Conservation (phyloP, 2,113 vertebrate genomes). For the Gymnarchus niloticus region DNA sequence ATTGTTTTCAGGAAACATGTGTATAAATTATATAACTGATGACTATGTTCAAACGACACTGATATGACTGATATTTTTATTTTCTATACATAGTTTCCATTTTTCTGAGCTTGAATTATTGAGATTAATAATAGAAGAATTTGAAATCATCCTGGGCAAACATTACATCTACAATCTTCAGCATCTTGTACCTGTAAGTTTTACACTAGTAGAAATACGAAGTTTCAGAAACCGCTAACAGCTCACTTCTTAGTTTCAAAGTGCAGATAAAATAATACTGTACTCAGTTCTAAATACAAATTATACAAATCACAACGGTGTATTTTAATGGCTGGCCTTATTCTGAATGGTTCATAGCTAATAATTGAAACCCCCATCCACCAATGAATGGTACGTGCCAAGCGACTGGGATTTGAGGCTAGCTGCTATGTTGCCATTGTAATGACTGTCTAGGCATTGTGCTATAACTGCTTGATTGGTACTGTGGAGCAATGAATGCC, state of each 20-base stretch:
- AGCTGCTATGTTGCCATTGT: not conserved
- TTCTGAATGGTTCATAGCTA: not conserved
- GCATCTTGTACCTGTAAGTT: not conserved
- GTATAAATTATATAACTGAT: not conserved
- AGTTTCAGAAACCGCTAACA: not conserved
- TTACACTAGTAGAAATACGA: not conserved
- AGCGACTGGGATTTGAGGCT: not conserved
- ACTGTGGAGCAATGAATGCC: not conserved
- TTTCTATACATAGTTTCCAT: not conserved
- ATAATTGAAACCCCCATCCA: not conserved
- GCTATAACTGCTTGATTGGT: not conserved
- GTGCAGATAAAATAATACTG: not conserved
- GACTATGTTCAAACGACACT: too few relatives aligned
- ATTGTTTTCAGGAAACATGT: not conserved
- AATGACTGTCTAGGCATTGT: conserved; percentile 13
- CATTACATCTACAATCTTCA: too few relatives aligned
- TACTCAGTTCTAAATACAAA: not conserved
- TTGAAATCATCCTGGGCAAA: not conserved
- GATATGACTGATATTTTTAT: too few relatives aligned
- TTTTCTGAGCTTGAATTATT: not conserved
- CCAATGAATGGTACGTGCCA: not conserved
- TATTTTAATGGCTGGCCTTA: not conserved
- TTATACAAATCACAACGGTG: not conserved
- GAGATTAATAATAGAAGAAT: not conserved
- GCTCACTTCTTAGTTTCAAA: not conserved